Evolutionary conservation across 2,888 invertebrate genomes (phyloP).

Genomic region (Antheraea assamensis): DNA sequence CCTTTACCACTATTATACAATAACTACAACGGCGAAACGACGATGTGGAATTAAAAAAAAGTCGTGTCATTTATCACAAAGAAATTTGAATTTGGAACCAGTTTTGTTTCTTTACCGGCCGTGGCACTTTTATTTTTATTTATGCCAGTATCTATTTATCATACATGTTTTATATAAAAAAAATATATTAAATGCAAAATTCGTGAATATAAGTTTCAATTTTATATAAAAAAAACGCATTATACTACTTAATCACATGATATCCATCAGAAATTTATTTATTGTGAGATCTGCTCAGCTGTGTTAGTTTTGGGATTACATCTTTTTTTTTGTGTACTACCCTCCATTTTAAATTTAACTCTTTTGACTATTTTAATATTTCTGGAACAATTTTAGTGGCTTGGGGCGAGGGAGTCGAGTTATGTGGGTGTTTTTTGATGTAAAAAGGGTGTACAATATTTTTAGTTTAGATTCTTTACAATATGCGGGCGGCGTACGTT

Average conservation of each 20-base stretch:
- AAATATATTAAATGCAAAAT: constrained; percentile 21
- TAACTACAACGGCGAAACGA: constrained; percentile 48
- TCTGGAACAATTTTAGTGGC: constrained; percentile 68
- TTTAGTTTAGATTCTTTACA: constrained; percentile 50
- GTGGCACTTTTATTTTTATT: constrained; percentile 15
- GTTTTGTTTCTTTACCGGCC: constrained; percentile 22
- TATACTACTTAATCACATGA: constrained; percentile 35
- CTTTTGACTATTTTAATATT: constrained; percentile 82
- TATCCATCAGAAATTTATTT: constrained; percentile 42
- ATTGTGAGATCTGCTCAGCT: constrained; percentile 69
- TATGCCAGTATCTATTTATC: constrained; percentile 25
- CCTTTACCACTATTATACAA: constrained; percentile 66
- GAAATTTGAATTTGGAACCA: constrained; percentile 46
- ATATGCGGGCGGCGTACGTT: constrained; percentile 64
- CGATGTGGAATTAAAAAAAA: constrained; percentile 42
- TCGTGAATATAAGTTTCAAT: background rate
- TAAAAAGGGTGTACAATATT: constrained; percentile 61
- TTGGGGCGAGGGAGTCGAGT: constrained; percentile 65
- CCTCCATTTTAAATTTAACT: constrained; percentile 80
- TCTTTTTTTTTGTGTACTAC: constrained; percentile 58
- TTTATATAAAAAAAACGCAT: constrained; percentile 24
- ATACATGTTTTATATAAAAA: background rate
- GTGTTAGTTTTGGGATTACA: constrained; percentile 77
- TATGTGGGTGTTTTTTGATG: constrained; percentile 60
- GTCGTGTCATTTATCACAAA: constrained; percentile 47